These are phyloP conservation scores for Pocota personata DNA, from an alignment of 2,888 invertebrate species.

Conservation along the genomic window DNA sequence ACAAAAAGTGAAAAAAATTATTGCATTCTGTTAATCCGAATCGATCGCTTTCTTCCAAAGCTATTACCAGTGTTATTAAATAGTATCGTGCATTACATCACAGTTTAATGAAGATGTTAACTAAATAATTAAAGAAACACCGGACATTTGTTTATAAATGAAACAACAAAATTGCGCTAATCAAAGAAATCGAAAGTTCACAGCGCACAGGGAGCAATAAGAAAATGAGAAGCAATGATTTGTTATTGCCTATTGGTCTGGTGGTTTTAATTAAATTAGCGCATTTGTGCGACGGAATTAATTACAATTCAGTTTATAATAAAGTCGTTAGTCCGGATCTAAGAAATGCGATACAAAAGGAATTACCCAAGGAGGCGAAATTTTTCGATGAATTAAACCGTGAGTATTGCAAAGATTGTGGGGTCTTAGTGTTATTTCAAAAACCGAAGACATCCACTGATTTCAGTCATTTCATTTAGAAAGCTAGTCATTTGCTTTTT, in stretches of 20 bases:
- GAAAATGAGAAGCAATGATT: conserved; percentile 65
- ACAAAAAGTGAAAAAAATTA: conserved; percentile 29
- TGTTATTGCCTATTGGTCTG: conserved; percentile 49
- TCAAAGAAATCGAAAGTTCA: conserved; percentile 68
- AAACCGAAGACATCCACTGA: background rate
- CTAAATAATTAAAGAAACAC: conserved; percentile 9
- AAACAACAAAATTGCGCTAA: conserved; percentile 52
- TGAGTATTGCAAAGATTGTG: conserved; percentile 83
- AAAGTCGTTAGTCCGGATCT: conserved; percentile 78
- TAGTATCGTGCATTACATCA: conserved; percentile 23
- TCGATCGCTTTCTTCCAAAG: conserved; percentile 44
- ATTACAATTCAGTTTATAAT: conserved; percentile 81
- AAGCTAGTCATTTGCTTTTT: background rate
- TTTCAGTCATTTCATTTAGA: background rate
- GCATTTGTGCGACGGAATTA: conserved; percentile 61
- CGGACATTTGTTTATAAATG: conserved; percentile 20
- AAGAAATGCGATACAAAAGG: conserved; percentile 80
- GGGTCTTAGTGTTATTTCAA: background rate
- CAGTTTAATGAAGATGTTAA: conserved; percentile 51
- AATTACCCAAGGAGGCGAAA: conserved; percentile 83
- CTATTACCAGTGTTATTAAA: background rate
- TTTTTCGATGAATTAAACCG: conserved; percentile 89
- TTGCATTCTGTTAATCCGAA: conserved; percentile 2
- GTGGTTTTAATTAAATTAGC: conserved; percentile 57
- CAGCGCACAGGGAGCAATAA: conserved; percentile 12